Evolutionary conservation across 2,888 invertebrate genomes (phyloP).

Genomic region (Dioctria linearis): DNA sequence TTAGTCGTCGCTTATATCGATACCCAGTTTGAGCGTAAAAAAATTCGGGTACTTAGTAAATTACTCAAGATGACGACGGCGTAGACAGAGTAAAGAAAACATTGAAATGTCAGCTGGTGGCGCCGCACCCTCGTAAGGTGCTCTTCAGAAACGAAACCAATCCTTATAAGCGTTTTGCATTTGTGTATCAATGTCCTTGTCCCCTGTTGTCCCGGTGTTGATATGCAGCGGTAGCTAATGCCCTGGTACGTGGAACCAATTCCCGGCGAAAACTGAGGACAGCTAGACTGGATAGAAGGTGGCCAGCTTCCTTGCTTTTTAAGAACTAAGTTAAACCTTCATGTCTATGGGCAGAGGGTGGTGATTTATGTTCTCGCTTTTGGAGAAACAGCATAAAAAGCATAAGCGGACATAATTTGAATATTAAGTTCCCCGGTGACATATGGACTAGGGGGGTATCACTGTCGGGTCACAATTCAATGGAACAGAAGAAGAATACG

Average conservation of each 20-base stretch:
- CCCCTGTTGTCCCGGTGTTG: conserved; percentile 38
- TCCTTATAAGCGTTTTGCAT: conserved; percentile 5
- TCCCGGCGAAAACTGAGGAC: conserved; percentile 15
- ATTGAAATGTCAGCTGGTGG: conserved; percentile 29
- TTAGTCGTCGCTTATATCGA: conserved; percentile 9
- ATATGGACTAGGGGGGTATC: conserved; percentile 54
- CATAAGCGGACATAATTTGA: conserved; percentile 60
- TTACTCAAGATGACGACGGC: conserved; percentile 45
- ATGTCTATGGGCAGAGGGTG: conserved; percentile 17
- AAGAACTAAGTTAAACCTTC: not conserved
- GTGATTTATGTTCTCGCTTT: conserved; percentile 56
- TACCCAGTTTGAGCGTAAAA: conserved; percentile 16
- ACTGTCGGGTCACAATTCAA: conserved; percentile 45
- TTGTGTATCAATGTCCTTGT: conserved; percentile 11
- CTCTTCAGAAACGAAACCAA: not conserved
- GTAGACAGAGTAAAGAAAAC: not conserved
- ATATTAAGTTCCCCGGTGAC: conserved; percentile 59
- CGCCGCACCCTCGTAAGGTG: conserved; percentile 16
- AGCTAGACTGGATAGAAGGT: conserved; percentile 8
- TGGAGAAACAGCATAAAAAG: conserved; percentile 52
- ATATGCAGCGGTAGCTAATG: conserved; percentile 46
- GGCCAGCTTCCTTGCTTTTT: not conserved
- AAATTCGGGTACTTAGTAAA: conserved; percentile 49
- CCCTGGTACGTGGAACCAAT: conserved; percentile 49
- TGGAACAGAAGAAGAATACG: not conserved